Evolutionary conservation across 2,113 vertebrate genomes (phyloP).

Genomic region (Anguilla japonica): DNA sequence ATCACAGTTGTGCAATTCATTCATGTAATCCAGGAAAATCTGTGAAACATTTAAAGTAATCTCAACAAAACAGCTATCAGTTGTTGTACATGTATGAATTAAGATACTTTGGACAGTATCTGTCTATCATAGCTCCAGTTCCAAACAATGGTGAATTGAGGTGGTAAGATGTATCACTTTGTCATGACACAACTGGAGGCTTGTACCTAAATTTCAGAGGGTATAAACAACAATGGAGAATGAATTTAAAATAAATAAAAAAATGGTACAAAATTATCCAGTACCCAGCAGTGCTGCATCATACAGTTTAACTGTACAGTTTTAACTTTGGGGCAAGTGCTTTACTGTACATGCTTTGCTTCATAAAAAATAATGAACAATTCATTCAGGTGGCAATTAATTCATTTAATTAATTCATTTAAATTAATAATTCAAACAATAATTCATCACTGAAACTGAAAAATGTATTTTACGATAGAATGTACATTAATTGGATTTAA

Average conservation of each 20-base stretch:
- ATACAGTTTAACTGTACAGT: neutral
- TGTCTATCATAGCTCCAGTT: neutral
- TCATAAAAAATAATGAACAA: neutral
- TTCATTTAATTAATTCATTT: no score
- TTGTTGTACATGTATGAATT: neutral
- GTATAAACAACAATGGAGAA: neutral
- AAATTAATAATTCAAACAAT: no score
- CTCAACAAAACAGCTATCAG: neutral
- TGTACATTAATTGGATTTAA: neutral
- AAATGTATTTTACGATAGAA: constrained; percentile 28
- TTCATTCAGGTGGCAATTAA: neutral
- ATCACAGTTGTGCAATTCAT: neutral
- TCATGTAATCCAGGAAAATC: neutral
- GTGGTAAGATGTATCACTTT: neutral
- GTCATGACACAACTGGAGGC: neutral
- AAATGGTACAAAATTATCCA: constrained; percentile 1
- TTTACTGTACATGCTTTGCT: neutral
- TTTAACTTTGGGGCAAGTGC: neutral
- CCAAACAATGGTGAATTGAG: neutral
- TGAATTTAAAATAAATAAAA: constrained; percentile 34
- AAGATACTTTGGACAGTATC: neutral
- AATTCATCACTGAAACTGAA: no score
- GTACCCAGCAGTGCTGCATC: neutral
- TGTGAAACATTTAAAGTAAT: neutral
- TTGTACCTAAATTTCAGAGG: constrained; percentile 21